Evolutionary conservation across 2,888 invertebrate species (phyloP).

Genomic region (Mamestra brassicae): DNA sequence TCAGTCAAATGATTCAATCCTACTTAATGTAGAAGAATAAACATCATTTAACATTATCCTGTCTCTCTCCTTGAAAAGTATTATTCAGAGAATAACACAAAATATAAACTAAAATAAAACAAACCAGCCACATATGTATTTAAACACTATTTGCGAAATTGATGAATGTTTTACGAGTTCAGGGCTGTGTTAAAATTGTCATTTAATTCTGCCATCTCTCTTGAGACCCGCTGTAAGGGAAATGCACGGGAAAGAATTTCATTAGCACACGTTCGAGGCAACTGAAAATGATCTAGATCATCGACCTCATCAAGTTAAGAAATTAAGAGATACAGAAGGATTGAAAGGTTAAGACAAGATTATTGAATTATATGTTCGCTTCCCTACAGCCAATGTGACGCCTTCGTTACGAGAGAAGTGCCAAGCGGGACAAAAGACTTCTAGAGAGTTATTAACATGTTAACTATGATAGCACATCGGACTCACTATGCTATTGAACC

Average conservation of each 20-base stretch:
- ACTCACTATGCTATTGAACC: no score
- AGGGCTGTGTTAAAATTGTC: constrained; percentile 76
- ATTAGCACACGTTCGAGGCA: neutral
- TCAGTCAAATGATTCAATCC: neutral
- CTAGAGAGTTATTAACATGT: neutral
- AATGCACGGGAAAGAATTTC: constrained; percentile 56
- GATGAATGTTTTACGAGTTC: constrained; percentile 75
- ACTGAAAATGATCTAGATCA: no score
- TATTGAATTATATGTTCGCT: no score
- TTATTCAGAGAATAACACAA: constrained; percentile 1
- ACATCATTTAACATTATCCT: neutral
- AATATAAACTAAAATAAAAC: constrained; percentile 41
- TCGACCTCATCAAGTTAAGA: no score
- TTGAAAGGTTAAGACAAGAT: no score
- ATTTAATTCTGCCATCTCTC: constrained; percentile 79
- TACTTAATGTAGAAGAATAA: neutral
- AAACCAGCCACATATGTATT: constrained; percentile 65
- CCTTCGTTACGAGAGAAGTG: no score
- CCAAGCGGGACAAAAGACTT: neutral
- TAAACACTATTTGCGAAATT: constrained; percentile 65
- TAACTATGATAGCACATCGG: neutral
- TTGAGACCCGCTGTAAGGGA: constrained; percentile 64
- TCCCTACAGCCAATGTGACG: no score
- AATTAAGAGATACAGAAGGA: no score
- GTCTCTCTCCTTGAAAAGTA: neutral